Evolutionary conservation across 2,797 vertebrate species (phyloP).

Genomic region (Parauchenoglanis punctatus): DNA sequence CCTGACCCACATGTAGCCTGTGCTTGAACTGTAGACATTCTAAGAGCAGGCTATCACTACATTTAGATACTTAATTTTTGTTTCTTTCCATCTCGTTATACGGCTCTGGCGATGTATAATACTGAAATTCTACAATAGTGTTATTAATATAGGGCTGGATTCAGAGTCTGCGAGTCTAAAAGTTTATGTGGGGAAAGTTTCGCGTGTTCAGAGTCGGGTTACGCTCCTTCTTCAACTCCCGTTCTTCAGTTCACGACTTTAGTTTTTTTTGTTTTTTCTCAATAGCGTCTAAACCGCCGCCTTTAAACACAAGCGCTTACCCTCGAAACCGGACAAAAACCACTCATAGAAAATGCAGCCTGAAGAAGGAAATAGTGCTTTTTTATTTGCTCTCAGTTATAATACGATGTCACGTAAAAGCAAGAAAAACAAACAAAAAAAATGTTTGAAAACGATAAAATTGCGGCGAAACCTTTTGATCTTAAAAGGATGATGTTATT

Average conservation of each 20-base stretch:
- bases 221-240: not conserved
- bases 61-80: not conserved
- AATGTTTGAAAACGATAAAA: no score
- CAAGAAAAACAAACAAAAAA: no score
- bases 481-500: no score
- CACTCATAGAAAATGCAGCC: not conserved
- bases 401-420: not conserved
- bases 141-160: no score
- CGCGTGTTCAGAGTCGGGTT: not conserved
- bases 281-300: not conserved
- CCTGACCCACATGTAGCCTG: not conserved
- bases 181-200: not conserved
- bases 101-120: not conserved
- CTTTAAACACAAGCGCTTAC: not conserved
- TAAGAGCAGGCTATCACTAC: not conserved
- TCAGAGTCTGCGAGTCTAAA: not conserved
- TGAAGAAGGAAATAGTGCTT: not conserved
- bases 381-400: not conserved
- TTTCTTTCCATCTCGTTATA: not conserved
- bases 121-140: not conserved
- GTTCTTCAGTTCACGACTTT: not conserved
- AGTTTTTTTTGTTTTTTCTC: not conserved
- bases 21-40: not conserved
- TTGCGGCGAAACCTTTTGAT: no score
- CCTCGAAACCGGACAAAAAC: not conserved